A percentile compares a stretch with the other conserved stretches of the same genome.
Conservation (phyloP, 2,113 vertebrate species). For the Crotalus viridis region DNA sequence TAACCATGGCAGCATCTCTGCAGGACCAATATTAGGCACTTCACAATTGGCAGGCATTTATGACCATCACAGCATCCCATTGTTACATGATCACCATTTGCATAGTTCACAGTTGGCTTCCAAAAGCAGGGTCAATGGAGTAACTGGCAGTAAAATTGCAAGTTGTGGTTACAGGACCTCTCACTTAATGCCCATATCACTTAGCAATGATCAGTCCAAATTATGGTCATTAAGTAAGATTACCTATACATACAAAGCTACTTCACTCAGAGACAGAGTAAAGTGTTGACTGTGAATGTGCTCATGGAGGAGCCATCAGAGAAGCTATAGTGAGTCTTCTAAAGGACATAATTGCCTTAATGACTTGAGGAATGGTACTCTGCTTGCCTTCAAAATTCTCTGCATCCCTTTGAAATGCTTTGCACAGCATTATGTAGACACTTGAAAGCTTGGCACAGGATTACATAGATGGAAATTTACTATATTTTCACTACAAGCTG, state of each 20-base stretch:
- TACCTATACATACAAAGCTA: not conserved
- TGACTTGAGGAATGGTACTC: not conserved
- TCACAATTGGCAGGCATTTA: not conserved
- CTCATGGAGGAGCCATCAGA: not conserved
- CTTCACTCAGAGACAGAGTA: not conserved
- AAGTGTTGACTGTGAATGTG: not conserved
- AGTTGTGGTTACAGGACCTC: not conserved
- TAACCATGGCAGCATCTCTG: not conserved
- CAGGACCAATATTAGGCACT: not conserved
- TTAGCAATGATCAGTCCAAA: not conserved
- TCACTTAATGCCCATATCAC: not conserved
- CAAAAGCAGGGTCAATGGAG: not conserved
- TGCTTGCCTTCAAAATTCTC: not conserved
- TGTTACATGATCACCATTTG: not conserved
- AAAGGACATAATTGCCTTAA: not conserved
- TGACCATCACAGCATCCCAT: not conserved
- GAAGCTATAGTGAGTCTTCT: not conserved
- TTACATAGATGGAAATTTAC: not conserved
- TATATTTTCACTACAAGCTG: fast-evolving
- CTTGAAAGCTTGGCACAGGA: not conserved
- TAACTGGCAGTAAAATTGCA: not conserved
- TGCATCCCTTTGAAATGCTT: not conserved
- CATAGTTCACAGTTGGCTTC: not conserved
- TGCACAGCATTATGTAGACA: not conserved
- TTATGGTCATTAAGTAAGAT: not conserved